Evolutionary conservation across 2,797 vertebrate species (phyloP).

Genomic region (Coregonus ussuriensis): DNA sequence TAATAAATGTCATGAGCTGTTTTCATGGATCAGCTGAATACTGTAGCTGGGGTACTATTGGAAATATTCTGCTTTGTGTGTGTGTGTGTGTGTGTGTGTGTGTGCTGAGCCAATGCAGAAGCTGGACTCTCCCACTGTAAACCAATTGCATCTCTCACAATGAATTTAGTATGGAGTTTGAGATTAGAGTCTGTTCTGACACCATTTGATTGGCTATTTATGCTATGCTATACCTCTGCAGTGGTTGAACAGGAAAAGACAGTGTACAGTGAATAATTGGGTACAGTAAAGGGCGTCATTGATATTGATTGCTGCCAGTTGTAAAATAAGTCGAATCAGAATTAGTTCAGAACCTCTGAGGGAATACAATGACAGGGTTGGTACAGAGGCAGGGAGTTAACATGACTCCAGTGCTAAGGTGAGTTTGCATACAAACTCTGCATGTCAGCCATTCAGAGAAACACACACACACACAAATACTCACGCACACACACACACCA

Average conservation of each 20-base stretch:
- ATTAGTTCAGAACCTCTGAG: slow-evolving; percentile 18
- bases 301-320: slow-evolving; percentile 39
- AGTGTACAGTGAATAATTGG: slow-evolving; percentile 35
- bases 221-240: neutral
- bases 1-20: slow-evolving; percentile 75
- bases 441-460: slow-evolving; percentile 56
- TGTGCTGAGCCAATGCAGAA: neutral
- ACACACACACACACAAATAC: slow-evolving; percentile 51
- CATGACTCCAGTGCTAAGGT: slow-evolving; percentile 43
- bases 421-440: slow-evolving; percentile 60
- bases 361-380: slow-evolving; percentile 6
- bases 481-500: neutral
- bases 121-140: neutral
- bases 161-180: neutral
- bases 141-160: slow-evolving; percentile 1
- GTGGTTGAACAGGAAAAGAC: neutral
- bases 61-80: slow-evolving; percentile 11
- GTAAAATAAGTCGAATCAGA: slow-evolving; percentile 48
- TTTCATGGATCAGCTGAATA: slow-evolving; percentile 67
- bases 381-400: slow-evolving; percentile 32
- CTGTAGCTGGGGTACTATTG: slow-evolving; percentile 23
- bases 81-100: slow-evolving; percentile 3
- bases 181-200: neutral
- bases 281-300: slow-evolving; percentile 15
- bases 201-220: slow-evolving; percentile 1